Conservation (phyloP, 2,113 vertebrate species). For the Calyptomena viridis region DNA sequence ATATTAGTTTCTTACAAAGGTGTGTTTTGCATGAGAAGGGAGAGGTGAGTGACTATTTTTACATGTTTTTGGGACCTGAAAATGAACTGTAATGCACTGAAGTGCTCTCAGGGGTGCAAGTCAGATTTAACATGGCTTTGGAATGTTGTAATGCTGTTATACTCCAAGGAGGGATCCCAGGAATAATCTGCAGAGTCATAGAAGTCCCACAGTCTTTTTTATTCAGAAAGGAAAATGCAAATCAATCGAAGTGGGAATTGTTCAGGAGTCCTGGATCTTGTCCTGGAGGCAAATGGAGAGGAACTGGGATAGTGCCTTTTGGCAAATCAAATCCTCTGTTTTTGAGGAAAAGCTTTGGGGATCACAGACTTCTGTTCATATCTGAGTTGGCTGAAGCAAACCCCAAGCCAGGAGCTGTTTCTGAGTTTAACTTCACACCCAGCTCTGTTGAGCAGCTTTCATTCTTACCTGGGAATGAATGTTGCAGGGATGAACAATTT, state of each 20-base stretch:
- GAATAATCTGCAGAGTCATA: not conserved
- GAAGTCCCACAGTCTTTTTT: not conserved
- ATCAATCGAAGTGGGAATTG: not conserved
- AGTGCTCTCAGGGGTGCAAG: rapidly evolving
- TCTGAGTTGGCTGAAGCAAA: not conserved
- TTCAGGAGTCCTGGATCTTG: not conserved
- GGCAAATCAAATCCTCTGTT: not conserved
- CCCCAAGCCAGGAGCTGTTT: not conserved
- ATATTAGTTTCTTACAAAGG: not conserved
- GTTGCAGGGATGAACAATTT: not conserved
- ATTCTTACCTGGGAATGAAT: not conserved
- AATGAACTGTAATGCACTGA: not conserved
- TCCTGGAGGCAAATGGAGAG: not conserved
- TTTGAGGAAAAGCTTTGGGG: not conserved
- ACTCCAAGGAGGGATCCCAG: not conserved
- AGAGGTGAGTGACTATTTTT: not conserved
- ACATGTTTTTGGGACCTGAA: not conserved
- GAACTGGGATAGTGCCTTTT: not conserved
- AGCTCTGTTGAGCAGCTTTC: not conserved
- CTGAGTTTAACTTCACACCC: not conserved
- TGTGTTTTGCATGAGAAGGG: not conserved
- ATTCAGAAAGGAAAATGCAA: not conserved
- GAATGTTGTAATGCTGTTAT: not conserved
- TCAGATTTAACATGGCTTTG: not conserved
- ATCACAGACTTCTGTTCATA: not conserved